These are phyloP conservation scores for Craniophora ligustri DNA, from an alignment of 2,888 invertebrate genomes.

Conservation along the genomic window DNA sequence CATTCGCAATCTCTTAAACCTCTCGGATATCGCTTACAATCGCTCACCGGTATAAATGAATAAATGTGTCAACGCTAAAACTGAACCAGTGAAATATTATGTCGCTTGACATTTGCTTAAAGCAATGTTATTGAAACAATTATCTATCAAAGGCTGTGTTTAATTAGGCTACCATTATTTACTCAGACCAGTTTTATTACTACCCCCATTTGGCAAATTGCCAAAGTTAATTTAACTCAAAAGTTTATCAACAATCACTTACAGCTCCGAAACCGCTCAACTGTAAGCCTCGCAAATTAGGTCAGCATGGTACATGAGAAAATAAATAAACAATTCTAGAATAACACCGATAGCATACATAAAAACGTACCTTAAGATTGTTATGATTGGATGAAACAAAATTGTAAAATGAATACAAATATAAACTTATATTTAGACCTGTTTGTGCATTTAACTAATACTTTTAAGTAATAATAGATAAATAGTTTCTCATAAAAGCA, in stretches of 20 bases:
- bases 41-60: conserved; percentile 58
- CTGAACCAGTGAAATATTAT: conserved; percentile 18
- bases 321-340: conserved; percentile 22
- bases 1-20: conserved; percentile 68
- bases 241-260: conserved; percentile 51
- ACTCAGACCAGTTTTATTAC: conserved; percentile 23
- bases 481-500: no score
- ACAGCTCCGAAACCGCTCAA: conserved; percentile 23
- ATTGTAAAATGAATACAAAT: not conserved
- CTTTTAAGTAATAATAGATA: no score
- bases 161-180: conserved; percentile 18
- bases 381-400: not conserved
- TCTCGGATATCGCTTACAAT: conserved; percentile 58
- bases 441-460: no score
- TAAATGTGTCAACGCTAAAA: conserved; percentile 58
- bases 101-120: conserved; percentile 2
- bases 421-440: no score
- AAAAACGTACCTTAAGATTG: not conserved
- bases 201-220: conserved; percentile 27
- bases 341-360: conserved; percentile 6
- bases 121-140: not conserved
- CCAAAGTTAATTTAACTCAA: conserved; percentile 45
- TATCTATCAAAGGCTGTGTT: not conserved
- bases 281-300: conserved; percentile 34
- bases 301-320: conserved; percentile 24